Evolutionary conservation across 2,797 vertebrate genomes (phyloP).

Genomic region (Poeciliopsis paucimaculata): DNA sequence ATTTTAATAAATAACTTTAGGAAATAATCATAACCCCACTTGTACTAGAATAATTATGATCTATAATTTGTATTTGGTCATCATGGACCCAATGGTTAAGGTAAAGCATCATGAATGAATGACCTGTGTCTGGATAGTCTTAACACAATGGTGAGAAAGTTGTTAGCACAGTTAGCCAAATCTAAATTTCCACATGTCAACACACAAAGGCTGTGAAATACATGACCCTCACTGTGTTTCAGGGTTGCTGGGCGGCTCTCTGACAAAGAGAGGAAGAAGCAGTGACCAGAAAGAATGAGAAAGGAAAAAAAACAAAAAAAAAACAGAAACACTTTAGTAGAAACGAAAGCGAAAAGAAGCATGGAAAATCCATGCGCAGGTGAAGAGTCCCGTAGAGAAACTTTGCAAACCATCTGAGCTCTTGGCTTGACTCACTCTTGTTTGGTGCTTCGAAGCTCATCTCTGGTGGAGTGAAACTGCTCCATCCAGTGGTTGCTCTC

Average conservation of each 20-base stretch:
- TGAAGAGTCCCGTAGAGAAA: slow-evolving; percentile 7
- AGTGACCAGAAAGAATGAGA: slow-evolving; percentile 42
- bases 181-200: slow-evolving; percentile 47
- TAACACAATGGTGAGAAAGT: slow-evolving; percentile 36
- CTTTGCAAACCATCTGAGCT: not conserved
- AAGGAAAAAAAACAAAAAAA: slow-evolving; percentile 8
- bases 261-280: slow-evolving; percentile 61
- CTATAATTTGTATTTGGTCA: slow-evolving; percentile 2
- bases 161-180: slow-evolving; percentile 45
- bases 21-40: not conserved
- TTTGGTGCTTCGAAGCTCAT: slow-evolving; percentile 87
- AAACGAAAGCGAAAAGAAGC: slow-evolving; percentile 28
- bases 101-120: not conserved
- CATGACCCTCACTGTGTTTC: slow-evolving; percentile 71
- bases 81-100: not conserved
- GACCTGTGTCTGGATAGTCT: slow-evolving; percentile 49
- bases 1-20: not conserved
- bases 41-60: slow-evolving; percentile 1
- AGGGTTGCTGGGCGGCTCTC: slow-evolving; percentile 57
- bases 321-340: slow-evolving; percentile 54
- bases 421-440: slow-evolving; percentile 84
- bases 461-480: slow-evolving; percentile 90
- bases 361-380: slow-evolving; percentile 13
- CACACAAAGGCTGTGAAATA: slow-evolving; percentile 42
- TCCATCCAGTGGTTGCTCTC: slow-evolving; percentile 92